Evolutionary conservation across 2,888 invertebrate genomes (phyloP), one percentile per base, ranked within the genome.

Genomic region (Drosophila incognita): DNA sequence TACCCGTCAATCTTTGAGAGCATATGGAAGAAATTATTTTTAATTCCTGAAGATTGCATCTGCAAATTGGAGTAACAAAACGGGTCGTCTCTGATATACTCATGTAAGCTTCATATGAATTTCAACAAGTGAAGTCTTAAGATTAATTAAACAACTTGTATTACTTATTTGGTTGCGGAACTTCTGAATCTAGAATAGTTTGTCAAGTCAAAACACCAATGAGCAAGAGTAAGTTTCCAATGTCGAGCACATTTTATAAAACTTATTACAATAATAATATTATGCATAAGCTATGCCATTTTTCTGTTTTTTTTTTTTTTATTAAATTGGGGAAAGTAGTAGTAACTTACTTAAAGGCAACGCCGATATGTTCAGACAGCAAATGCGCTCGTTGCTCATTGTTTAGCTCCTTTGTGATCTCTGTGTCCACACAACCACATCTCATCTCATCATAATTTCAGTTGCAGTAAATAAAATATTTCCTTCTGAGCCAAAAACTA

Each of bases 321-420:
- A 15, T 29, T 1, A 51, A 29, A 11, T 10, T 29, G 31, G 31
- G 8, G 8, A 31, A 31, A 31, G 8, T 31, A 31, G 31, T 8
- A 31, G 31, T 31, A 31, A 31, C 2, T 31, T 31, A 31, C 31
- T 31, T 31, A 31, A 31, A 31, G 31, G 31, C 31, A 31, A 8
- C 31, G 31, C 31, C 85, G 81, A 80, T 83, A 81, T 82, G 76
- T 87, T 87, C 79, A 85, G 90, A 90, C 90, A 90, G 91, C 87
- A 91, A 90, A 91, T 90, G 88, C 77, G 79, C 88, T 81, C 88
- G 83, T 86, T 84, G 90, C 77, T 31, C 31, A 31, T 8, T 31
- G 2, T 31, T 31, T 24, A 24, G 24, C 24, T 24, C 24, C 24
- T 24, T 2, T 24, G 24, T 24, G 24, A 2, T 24, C 24, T 24